Conservation (phyloP, 1,140 invertebrate genomes). For the Polypedilum pembai region DNA sequence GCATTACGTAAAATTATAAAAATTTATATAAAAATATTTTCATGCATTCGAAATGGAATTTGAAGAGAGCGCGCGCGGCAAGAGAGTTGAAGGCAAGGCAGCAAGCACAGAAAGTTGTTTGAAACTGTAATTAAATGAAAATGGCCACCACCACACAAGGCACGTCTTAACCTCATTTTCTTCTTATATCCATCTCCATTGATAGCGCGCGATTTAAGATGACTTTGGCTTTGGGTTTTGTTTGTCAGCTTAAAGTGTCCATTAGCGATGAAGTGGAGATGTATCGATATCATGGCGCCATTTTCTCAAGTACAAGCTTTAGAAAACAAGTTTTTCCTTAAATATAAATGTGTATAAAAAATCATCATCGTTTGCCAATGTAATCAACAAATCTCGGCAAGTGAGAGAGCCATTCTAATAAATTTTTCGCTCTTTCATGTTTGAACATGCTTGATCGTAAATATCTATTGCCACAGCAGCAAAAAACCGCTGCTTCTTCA, state of each 20-base stretch:
- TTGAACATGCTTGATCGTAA: not conserved
- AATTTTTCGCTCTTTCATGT: not conserved
- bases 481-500: not conserved
- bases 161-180: constrained; percentile 7
- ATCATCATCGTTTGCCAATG: not conserved
- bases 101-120: not conserved
- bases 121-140: constrained; percentile 22
- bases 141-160: not conserved
- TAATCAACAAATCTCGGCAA: not conserved
- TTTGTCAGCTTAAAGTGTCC: constrained; percentile 22
- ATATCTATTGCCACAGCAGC: not conserved
- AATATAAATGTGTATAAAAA: not conserved
- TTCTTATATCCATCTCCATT: not conserved
- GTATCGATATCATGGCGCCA: not conserved
- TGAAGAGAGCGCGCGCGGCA: not conserved
- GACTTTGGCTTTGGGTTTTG: not conserved
- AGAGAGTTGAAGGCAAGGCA: not conserved
- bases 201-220: not conserved
- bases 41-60: constrained; percentile 20
- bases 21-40: not conserved
- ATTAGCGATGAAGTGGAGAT: not conserved
- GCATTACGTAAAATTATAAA: not conserved
- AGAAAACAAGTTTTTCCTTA: constrained; percentile 20
- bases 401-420: constrained; percentile 23
- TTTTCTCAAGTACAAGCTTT: constrained; percentile 12